Percentiles rank a stretch among this genome's conserved stretches.
These are phyloP conservation scores for Cepphus grylle DNA, from an alignment of 2,113 vertebrate genomes.

Conservation along the genomic window DNA sequence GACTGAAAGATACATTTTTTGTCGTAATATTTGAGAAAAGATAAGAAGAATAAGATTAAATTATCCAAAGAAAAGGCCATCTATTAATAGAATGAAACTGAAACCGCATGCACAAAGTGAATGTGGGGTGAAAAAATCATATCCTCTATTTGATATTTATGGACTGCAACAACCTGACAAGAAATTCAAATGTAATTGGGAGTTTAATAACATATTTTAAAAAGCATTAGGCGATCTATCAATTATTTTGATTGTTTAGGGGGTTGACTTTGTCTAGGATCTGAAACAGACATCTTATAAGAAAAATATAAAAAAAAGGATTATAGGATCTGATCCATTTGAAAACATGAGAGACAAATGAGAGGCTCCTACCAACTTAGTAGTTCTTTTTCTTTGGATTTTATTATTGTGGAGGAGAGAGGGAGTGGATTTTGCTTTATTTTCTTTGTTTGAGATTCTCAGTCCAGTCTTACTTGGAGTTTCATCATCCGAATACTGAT, in stretches of 20 bases:
- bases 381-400: neutral
- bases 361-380: neutral
- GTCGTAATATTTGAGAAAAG: neutral
- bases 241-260: neutral
- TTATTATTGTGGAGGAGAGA: neutral
- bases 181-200: neutral
- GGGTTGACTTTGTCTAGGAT: neutral
- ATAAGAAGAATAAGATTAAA: neutral
- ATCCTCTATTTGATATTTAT: neutral
- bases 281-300: neutral
- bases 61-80: neutral
- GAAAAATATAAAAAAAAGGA: neutral
- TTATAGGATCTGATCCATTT: neutral
- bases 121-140: neutral
- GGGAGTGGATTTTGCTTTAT: neutral
- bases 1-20: neutral
- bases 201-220: neutral
- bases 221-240: neutral
- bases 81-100: neutral
- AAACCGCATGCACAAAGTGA: neutral
- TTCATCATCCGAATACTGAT: neutral
- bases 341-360: neutral
- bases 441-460: neutral
- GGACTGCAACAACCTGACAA: neutral
- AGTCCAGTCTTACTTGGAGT: neutral